A percentile compares a stretch with the other conserved stretches of the same genome.
phyloP scores from a whole-genome alignment of 2,113 vertebrate genomes.

The Chaetura pelagica region DNA sequence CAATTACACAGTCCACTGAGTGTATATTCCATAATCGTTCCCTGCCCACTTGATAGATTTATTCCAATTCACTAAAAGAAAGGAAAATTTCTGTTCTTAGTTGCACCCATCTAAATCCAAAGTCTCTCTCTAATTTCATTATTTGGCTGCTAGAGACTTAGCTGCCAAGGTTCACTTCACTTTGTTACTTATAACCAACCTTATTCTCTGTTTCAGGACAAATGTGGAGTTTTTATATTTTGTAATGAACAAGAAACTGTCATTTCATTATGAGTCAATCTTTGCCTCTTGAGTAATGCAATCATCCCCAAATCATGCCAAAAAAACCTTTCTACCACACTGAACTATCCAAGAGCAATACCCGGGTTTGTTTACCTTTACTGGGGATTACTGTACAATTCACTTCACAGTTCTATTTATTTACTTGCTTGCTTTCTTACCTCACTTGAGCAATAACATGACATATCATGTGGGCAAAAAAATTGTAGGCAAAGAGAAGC shows the following conservation, averaged over 20 bases:
- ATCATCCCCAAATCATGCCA: background rate
- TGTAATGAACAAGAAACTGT: constrained; percentile 4
- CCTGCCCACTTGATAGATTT: background rate
- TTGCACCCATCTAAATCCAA: background rate
- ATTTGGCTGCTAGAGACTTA: background rate
- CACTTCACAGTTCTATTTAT: background rate
- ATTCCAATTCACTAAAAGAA: background rate
- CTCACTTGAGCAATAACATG: background rate
- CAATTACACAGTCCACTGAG: background rate
- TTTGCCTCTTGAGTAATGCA: background rate
- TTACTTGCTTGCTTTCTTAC: background rate
- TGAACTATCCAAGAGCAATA: constrained; percentile 16
- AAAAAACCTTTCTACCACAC: background rate
- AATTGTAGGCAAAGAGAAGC: background rate
- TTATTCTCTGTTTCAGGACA: constrained; percentile 15
- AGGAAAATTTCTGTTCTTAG: background rate
- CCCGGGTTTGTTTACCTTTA: background rate
- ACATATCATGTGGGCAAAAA: background rate
- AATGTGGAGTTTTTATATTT: background rate
- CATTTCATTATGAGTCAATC: constrained; percentile 19
- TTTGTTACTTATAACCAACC: background rate
- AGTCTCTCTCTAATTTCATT: background rate
- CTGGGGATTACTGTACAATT: background rate
- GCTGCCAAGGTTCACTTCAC: background rate
- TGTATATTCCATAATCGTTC: background rate